Percentiles rank a stretch among this genome's conserved stretches.
Conservation (phyloP, 2,797 vertebrate genomes). For the Pseudochirops corinnae region DNA sequence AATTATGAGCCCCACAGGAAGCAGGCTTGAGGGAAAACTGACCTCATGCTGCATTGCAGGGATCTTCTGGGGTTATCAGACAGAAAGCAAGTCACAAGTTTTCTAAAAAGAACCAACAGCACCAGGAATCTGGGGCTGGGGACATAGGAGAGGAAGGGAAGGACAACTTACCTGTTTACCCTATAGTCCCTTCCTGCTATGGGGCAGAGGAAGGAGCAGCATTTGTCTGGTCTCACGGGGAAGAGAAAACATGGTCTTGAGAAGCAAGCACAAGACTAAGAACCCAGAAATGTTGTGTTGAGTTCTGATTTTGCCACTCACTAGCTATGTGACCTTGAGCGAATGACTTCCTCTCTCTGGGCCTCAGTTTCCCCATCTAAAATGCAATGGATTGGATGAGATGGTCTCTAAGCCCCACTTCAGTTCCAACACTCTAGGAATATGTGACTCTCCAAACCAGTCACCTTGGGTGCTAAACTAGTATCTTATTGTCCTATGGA, state of each 20-base stretch:
- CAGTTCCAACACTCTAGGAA: neutral
- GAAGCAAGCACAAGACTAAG: neutral
- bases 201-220: neutral
- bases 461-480: neutral
- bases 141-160: neutral
- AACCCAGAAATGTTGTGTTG: neutral
- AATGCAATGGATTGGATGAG: neutral
- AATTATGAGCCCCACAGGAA: neutral
- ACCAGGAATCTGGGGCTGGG: neutral
- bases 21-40: neutral
- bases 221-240: neutral
- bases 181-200: neutral
- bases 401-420: neutral
- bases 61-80: neutral
- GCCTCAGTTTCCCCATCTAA: neutral
- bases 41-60: neutral
- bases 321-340: neutral
- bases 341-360: neutral
- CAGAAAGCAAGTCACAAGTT: neutral
- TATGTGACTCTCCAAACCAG: neutral
- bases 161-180: neutral
- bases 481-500: neutral
- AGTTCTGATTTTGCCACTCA: neutral
- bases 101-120: neutral
- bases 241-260: neutral